These are phyloP conservation scores for Drosophila tsacasi DNA, from an alignment of 1,140 invertebrate species.

Conservation along the genomic window DNA sequence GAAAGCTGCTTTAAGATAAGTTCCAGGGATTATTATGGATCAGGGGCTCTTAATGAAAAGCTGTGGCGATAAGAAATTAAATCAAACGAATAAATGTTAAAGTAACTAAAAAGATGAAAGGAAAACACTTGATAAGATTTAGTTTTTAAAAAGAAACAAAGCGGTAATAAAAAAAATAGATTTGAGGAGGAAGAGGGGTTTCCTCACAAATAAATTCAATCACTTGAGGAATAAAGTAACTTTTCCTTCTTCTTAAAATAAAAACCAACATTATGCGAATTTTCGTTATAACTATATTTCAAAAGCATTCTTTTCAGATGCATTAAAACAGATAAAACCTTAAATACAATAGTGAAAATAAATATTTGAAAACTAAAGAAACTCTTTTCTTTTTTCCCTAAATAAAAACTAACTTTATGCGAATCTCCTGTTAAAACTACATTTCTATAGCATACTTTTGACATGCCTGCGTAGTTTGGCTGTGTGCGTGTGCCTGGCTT, in stretches of 20 bases:
- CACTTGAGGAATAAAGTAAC: neutral
- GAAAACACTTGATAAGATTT: neutral
- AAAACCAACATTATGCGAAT: neutral
- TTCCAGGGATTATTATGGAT: constrained; percentile 16
- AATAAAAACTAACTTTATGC: neutral
- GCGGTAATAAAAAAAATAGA: neutral
- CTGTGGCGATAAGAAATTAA: neutral
- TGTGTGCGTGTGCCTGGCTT: constrained; percentile 9
- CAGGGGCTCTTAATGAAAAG: constrained; percentile 13
- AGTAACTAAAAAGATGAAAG: neutral
- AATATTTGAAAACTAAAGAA: neutral
- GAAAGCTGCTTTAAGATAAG: constrained; percentile 33
- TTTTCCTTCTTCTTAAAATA: neutral
- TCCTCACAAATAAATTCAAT: neutral
- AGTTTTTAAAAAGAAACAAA: neutral
- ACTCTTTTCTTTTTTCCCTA: neutral
- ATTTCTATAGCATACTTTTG: neutral
- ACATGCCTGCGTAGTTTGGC: neutral
- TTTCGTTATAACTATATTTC: neutral
- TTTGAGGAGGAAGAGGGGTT: neutral
- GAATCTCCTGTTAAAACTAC: neutral
- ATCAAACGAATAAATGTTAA: neutral
- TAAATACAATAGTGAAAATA: neutral
- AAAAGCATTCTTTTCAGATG: neutral
- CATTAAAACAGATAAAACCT: neutral